phyloP scores from a whole-genome alignment of 1,140 invertebrate genomes.

The Babylonia areolata region DNA sequence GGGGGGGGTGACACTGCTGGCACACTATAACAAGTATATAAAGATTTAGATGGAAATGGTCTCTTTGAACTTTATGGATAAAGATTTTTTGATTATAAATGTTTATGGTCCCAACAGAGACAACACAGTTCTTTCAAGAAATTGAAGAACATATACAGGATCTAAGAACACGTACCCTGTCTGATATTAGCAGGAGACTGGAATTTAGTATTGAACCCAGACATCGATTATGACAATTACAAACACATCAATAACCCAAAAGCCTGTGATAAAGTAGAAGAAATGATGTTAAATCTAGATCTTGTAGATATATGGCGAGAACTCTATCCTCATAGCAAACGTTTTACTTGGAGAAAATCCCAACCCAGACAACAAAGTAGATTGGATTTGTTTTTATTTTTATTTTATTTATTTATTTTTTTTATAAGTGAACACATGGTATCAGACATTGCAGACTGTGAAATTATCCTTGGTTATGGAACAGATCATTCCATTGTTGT shows the following conservation, averaged over 20 bases:
- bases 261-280: conserved; percentile 32
- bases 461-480: neutral
- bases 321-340: too few species aligned
- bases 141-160: conserved; percentile 29
- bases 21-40: neutral
- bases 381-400: neutral
- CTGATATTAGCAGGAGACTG: too few species aligned
- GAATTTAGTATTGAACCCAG: conserved; percentile 34
- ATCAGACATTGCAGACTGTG: neutral
- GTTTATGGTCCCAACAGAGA: too few species aligned
- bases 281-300: too few species aligned
- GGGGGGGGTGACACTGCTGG: too few species aligned
- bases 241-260: too few species aligned
- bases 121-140: conserved; percentile 36
- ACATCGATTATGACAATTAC: conserved; percentile 37
- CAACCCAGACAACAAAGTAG: too few species aligned
- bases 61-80: neutral
- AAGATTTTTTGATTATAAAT: neutral
- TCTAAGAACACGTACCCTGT: conserved; percentile 28
- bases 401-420: neutral
- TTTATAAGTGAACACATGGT: neutral
- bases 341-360: too few species aligned
- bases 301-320: too few species aligned
- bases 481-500: neutral
- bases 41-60: neutral